Evolutionary conservation across 2,797 vertebrate genomes (phyloP), one percentile per base, ranked within the genome.

Genomic region (Aulostomus chinensis): DNA sequence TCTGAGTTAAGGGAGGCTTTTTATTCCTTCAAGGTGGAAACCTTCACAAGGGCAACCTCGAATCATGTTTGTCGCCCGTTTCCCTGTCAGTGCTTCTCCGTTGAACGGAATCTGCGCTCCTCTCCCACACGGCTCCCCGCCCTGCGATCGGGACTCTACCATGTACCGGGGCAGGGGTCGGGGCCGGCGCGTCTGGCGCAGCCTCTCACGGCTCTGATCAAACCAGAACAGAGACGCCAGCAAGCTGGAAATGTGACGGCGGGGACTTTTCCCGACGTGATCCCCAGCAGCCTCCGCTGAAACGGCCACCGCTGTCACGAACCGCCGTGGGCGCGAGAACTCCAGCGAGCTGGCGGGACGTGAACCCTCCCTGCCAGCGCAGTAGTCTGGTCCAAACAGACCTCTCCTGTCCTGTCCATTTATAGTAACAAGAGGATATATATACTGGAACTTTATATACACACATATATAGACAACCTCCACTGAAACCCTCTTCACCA

Each of bases 351-450:
- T 43, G 31, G 9, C n/a, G n/a, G 50, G 53, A 40, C 54, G 38
- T 31, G 16, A 21, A 41, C 58, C 60, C 43, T 59, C 79, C 76
- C 79, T 68, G 54, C 37, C 73, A 40, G 41, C 49, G 16, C 15
- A 62, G 61, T 81, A 60, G 86, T 84, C 69, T 83, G 74, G 55
- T 84, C 89, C 90, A 54, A 87, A 66, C 87, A 80, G 90, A 67
- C 70, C 76, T 78, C 83, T 87, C 81, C 72, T 61, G 76, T 86
- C 68, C 80, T 87, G 83, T 89, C 91, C 90, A 91, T 93, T 92
- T 93, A 93, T 93, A 93, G 91, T 91, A 91, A 91, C 87, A 81
- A 80, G 64, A 67, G 85, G 84, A 86, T 87, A 90, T 88, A 90
- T 87, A 89, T 89, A 90, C 81, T 80, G 76, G 75, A 80, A 86